phyloP scores from a whole-genome alignment of 2,113 vertebrate species.

The Hemichromis elongatus region DNA sequence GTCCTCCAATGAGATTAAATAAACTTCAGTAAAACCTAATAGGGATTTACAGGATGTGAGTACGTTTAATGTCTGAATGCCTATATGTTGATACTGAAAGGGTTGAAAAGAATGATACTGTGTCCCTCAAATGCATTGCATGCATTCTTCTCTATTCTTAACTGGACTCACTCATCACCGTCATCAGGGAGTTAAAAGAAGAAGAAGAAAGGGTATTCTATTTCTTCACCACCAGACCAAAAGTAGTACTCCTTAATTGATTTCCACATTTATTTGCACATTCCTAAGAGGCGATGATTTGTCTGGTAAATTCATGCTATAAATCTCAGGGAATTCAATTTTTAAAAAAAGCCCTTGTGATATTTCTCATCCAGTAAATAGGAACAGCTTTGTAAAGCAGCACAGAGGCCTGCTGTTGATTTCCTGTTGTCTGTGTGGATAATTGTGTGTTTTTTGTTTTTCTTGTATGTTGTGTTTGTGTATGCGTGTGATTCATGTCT shows the following conservation, averaged over 20 bases:
- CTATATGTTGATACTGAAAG: background rate
- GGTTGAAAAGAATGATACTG: background rate
- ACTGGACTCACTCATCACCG: slow-evolving; percentile 8
- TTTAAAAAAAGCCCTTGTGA: background rate
- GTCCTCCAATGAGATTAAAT: slow-evolving; percentile 67
- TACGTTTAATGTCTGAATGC: background rate
- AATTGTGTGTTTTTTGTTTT: background rate
- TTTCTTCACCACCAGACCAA: slow-evolving; percentile 3
- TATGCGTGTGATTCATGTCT: slow-evolving; percentile 47
- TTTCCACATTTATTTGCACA: background rate
- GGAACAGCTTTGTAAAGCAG: background rate
- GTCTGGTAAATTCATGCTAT: background rate
- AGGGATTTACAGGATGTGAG: slow-evolving; percentile 32
- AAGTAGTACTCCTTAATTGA: slow-evolving; percentile 35
- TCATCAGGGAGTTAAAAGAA: slow-evolving; percentile 12
- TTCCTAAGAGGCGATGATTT: background rate
- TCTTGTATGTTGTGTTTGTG: background rate
- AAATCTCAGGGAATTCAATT: background rate
- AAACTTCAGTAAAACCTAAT: slow-evolving; percentile 49
- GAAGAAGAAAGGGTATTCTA: slow-evolving; percentile 9
- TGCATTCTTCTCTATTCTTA: background rate
- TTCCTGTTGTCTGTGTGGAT: background rate
- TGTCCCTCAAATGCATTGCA: background rate
- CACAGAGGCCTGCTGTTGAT: slow-evolving; percentile 3
- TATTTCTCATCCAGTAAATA: background rate